phyloP scores from a whole-genome alignment of 2,888 invertebrate species.

The Agonum fuliginosum region DNA sequence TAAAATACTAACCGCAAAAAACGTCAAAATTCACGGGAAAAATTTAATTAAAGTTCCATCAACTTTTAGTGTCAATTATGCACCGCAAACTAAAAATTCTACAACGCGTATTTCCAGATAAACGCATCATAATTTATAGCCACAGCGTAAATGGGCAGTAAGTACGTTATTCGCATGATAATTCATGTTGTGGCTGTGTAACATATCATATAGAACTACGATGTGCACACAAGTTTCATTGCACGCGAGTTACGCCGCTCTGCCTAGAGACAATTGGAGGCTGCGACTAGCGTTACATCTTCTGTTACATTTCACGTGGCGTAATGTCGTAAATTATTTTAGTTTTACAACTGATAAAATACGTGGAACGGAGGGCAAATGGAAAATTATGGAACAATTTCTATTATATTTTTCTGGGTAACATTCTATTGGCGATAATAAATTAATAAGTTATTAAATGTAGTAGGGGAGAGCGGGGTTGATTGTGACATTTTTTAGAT shows the following conservation, averaged over 20 bases:
- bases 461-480: too few species aligned
- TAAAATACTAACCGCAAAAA: too few species aligned
- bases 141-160: constrained; percentile 38
- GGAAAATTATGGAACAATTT: too few species aligned
- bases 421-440: too few species aligned
- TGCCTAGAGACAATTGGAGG: constrained; percentile 61
- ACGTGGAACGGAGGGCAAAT: too few species aligned
- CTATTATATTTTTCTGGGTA: too few species aligned
- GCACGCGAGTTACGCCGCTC: neutral
- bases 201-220: constrained; percentile 10
- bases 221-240: constrained; percentile 8
- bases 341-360: constrained; percentile 7
- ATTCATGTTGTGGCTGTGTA: constrained; percentile 24
- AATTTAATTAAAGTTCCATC: too few species aligned
- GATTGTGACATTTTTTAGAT: too few species aligned
- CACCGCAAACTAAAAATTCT: constrained; percentile 2
- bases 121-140: constrained; percentile 2
- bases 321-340: constrained; percentile 28
- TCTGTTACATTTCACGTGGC: constrained; percentile 23
- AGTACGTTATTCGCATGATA: constrained; percentile 43
- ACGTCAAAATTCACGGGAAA: too few species aligned
- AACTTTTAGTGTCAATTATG: too few species aligned
- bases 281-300: constrained; percentile 2
- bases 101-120: neutral
- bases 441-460: too few species aligned